Percentiles rank a stretch among this genome's conserved stretches.
Evolutionary conservation across 2,888 invertebrate species (phyloP).

Genomic region (Cephus spinipes): DNA sequence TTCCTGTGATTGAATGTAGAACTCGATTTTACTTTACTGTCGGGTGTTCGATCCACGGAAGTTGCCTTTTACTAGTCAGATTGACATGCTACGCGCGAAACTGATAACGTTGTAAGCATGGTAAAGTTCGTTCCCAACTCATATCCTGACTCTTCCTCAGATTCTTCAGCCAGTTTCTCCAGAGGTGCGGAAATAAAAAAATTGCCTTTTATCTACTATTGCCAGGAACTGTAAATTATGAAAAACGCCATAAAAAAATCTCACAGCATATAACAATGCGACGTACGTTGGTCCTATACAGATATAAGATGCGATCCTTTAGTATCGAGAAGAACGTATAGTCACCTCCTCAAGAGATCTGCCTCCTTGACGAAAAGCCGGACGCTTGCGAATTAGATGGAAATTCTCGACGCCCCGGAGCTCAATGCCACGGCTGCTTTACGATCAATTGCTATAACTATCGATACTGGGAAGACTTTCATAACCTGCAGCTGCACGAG

Average conservation of each 20-base stretch:
- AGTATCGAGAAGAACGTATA: not conserved
- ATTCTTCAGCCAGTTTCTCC: conserved; percentile 38
- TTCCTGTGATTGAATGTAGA: conserved; percentile 54
- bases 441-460: conserved; percentile 40
- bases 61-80: conserved; percentile 59
- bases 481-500: conserved; percentile 47
- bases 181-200: conserved; percentile 45
- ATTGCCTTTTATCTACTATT: conserved; percentile 27
- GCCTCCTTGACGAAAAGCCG: not conserved
- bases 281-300: no score
- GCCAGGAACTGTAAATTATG: not conserved
- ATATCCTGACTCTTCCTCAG: conserved; percentile 50
- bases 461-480: conserved; percentile 49
- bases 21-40: conserved; percentile 54
- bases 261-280: no score
- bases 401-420: not conserved
- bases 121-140: conserved; percentile 57
- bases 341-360: not conserved
- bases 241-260: no score
- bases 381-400: not conserved
- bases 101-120: conserved; percentile 53
- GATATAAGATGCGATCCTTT: not conserved
- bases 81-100: conserved; percentile 50
- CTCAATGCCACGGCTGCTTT: conserved; percentile 24
- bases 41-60: conserved; percentile 47